A percentile compares a stretch with the other conserved stretches of the same genome.
Evolutionary conservation across 1,140 invertebrate genomes (phyloP).

Genomic region (Gonioctena quinquepunctata): DNA sequence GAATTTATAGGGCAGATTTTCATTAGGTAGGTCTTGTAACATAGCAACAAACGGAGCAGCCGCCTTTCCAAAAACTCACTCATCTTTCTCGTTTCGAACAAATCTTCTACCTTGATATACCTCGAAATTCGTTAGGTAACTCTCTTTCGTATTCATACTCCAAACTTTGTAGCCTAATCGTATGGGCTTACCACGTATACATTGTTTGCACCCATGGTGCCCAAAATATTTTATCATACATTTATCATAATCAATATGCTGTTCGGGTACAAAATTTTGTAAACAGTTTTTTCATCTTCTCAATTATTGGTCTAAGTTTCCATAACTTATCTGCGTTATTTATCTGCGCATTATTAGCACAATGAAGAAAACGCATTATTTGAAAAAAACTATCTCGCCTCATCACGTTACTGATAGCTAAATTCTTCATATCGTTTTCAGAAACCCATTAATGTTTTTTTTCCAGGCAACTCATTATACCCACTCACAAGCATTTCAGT

Average conservation of each 20-base stretch:
- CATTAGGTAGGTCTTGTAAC: slow-evolving; percentile 26
- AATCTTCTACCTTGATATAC: slow-evolving; percentile 42
- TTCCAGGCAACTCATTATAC: slow-evolving; percentile 45
- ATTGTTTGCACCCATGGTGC: slow-evolving; percentile 29
- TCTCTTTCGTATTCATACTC: slow-evolving; percentile 20
- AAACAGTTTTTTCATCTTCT: slow-evolving; percentile 23
- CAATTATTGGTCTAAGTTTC: slow-evolving; percentile 28
- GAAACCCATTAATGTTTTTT: slow-evolving; percentile 48
- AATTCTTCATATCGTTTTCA: slow-evolving; percentile 46
- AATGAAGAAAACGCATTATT: slow-evolving; percentile 48
- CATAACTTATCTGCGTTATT: slow-evolving; percentile 22
- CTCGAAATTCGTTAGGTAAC: no score
- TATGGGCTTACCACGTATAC: slow-evolving; percentile 35
- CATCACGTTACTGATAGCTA: slow-evolving; percentile 40
- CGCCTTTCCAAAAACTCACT: not conserved
- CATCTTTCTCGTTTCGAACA: not conserved
- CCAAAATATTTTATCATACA: slow-evolving; percentile 42
- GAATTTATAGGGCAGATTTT: slow-evolving; percentile 12
- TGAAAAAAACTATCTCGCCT: slow-evolving; percentile 45
- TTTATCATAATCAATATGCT: slow-evolving; percentile 35
- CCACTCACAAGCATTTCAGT: slow-evolving; percentile 24
- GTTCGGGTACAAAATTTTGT: slow-evolving; percentile 12
- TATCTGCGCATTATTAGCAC: slow-evolving; percentile 30
- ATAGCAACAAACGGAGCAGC: slow-evolving; percentile 27
- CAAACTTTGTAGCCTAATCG: slow-evolving; percentile 33